phyloP scores from a whole-genome alignment of 1,140 invertebrate genomes.

The Drosophila ficusphila region DNA sequence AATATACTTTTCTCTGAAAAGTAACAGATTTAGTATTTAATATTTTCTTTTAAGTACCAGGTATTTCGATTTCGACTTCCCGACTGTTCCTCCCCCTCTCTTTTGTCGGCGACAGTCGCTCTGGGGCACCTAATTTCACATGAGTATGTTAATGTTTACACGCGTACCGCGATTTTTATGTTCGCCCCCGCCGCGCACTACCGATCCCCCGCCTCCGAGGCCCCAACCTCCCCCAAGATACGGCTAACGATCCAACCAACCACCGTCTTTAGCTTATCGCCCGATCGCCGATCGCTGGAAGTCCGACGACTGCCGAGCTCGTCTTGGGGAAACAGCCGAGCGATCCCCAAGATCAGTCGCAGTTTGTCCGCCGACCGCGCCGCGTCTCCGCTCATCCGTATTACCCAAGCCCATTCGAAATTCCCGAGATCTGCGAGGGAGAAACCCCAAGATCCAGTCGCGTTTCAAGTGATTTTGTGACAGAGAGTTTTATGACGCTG shows the following conservation, averaged over 20 bases:
- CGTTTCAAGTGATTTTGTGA: neutral
- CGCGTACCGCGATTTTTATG: conserved; percentile 81
- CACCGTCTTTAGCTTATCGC: conserved; percentile 70
- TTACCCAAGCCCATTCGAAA: neutral
- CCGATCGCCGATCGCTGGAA: conserved; percentile 48
- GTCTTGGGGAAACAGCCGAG: conserved; percentile 36
- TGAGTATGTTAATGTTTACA: conserved; percentile 83
- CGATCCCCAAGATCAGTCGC: conserved; percentile 70
- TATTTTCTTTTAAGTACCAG: neutral
- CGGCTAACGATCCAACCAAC: conserved; percentile 53
- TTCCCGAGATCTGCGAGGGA: conserved; percentile 6
- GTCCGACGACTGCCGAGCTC: conserved; percentile 48
- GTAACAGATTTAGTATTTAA: no score
- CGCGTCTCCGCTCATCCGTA: conserved; percentile 41
- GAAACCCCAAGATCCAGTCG: neutral
- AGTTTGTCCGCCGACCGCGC: conserved; percentile 60
- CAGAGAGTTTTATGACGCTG: conserved; percentile 26
- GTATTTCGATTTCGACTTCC: neutral
- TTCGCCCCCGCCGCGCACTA: conserved; percentile 51
- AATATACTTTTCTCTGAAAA: no score
- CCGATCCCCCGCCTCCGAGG: conserved; percentile 18
- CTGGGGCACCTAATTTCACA: conserved; percentile 71
- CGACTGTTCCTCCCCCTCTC: neutral
- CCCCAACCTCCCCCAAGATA: conserved; percentile 2
- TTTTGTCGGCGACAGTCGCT: conserved; percentile 25